Evolutionary conservation across 2,113 vertebrate species (phyloP), one percentile per base, ranked within the genome.

Genomic region (Petroica traversi): DNA sequence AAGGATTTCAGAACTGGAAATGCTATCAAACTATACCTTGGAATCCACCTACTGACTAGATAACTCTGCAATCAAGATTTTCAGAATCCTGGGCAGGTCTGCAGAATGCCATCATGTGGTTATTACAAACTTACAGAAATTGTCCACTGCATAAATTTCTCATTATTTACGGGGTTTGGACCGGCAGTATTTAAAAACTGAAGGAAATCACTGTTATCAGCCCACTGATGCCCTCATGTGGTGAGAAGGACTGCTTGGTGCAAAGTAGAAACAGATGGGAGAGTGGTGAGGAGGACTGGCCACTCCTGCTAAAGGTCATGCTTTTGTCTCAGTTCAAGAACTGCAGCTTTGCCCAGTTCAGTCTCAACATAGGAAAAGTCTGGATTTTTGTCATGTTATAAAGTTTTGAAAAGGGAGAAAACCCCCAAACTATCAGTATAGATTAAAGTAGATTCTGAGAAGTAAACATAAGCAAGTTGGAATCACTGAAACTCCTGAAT

Each of bases 171-270:
- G 23, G 12, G 3, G 19, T 59, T 78, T 92, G 36, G 16, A 46
- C 17, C 0, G 1, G 29, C 49, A 48, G 26, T 11, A 29, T 33
- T 52, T 18, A 67, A 64, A 72, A 71, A 52, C 69, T 0, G 43
- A 81, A 17, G n/a, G 48, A 72, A 43, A 77, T 10, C 72, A 12
- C 41, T 43, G 16, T 96, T 92, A 46, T 28, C 81, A 94, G 96
- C 93, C 97, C 95, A 73, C 33, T 8, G 51, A 31, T 87, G 95
- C 98, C 98, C 97, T 96, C 98, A 17, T 68, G 97, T 95, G 98
- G 97, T 92, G 62, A 76, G 45, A 91, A 85, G 55, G 57, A 11
- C 4, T 26, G 43, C 43, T 34, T 23, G 36, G 45, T 41, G 25
- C 33, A 31, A 95, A 58, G 19, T 1, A 74, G 74, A 80, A 80